Base-by-base conservation (phyloP, 2,888 invertebrate species). In the Fragum sueziense region DNA sequence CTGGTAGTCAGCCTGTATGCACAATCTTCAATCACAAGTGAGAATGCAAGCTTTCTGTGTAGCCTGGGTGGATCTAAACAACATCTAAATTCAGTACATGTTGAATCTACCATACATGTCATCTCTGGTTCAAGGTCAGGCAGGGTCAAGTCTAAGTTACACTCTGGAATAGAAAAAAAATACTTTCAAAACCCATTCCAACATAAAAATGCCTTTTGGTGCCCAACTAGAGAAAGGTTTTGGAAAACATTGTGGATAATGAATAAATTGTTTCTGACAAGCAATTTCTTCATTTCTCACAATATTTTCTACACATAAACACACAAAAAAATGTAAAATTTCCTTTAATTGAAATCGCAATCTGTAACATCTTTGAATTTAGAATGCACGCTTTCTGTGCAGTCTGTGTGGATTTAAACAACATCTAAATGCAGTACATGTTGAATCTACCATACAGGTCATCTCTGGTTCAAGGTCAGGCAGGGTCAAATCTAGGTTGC, bases 1-100 rank as follows among this genome's bases (percentile, higher is more conserved):
- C 80, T 75, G n/a, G 83, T 70, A 22, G 75, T 77, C 9, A 86
- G 33, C 29, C 76, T 57, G 61, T 80, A 76, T 2, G 62, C 70
- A 72, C 86, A 86, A 29, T 83, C 79, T 67, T 85, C 80, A 33
- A 86, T 67, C 17, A 70, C 20, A 2, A 86, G 59, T 20, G 75
- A 71, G 7, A 76, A 68, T 14, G 62, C 59, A 27, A 86, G 69
- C 4, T 70, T 72, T 7, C 76, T 29, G 11, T 77, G 74, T 1
- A 86, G 70, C 29, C 54, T 69, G 0, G 52, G 31, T 1, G 80
- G 71, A 20, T 54, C 47, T 3, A 79, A 33, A 75, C 86, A 86
- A 57, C 86, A 86, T 29, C 70, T 61, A 3, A 86, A 52, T 41
- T 70, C 54, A 1, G 80, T 70, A 76, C 86, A 86, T 6, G 82